Percentiles rank a stretch among this genome's conserved stretches.
These are phyloP conservation scores for Theristicus caerulescens DNA, from an alignment of 2,113 vertebrate genomes.

Conservation along the genomic window DNA sequence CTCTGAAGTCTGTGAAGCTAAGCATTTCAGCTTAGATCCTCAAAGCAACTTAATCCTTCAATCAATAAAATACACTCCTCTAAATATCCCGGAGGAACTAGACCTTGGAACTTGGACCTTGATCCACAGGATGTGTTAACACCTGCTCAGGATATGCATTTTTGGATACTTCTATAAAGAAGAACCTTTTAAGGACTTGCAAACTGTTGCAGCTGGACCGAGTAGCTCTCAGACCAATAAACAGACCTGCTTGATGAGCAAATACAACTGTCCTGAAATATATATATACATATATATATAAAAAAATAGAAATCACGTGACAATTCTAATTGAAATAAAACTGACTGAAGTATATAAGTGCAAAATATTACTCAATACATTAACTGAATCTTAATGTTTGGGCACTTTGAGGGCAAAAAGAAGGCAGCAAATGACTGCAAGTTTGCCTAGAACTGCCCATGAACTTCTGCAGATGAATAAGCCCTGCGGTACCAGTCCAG, in stretches of 20 bases:
- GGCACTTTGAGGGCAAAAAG: background rate
- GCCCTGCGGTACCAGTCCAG: background rate
- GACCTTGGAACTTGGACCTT: slow-evolving; percentile 19
- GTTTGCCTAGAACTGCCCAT: background rate
- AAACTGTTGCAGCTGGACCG: background rate
- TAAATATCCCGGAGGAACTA: slow-evolving; percentile 10
- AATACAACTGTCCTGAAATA: background rate
- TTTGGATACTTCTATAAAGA: background rate
- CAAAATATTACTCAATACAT: background rate
- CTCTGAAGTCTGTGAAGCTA: background rate
- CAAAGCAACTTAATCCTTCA: slow-evolving; percentile 54
- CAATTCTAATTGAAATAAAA: background rate
- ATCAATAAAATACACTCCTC: slow-evolving; percentile 32
- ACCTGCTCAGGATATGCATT: background rate
- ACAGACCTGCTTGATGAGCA: background rate
- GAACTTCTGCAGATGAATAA: background rate
- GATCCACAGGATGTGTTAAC: background rate
- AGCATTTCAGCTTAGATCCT: slow-evolving; percentile 25
- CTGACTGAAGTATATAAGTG: background rate
- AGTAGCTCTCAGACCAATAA: background rate
- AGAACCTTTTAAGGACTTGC: background rate
- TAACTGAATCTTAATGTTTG: background rate
- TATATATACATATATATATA: background rate
- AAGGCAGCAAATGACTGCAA: background rate
- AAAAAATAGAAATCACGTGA: background rate